A percentile compares a stretch with the other conserved stretches of the same genome.
phyloP scores from a whole-genome alignment of 2,888 invertebrate genomes.

The Tenthredo notha region DNA sequence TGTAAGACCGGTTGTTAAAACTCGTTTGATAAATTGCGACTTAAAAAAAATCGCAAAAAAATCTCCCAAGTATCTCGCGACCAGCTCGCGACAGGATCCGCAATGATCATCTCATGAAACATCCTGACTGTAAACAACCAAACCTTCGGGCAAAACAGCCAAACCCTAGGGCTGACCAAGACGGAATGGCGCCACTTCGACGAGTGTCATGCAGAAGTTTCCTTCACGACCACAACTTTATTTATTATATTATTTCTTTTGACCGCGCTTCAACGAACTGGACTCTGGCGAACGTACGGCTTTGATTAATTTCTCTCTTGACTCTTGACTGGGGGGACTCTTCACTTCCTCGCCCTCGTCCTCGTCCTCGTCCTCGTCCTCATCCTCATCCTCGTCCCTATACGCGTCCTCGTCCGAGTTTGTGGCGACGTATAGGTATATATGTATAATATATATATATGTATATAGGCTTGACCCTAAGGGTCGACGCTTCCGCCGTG shows the following conservation, averaged over 20 bases:
- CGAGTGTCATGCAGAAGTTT: slow-evolving; percentile 51
- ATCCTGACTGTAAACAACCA: slow-evolving; percentile 18
- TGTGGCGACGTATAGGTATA: background rate
- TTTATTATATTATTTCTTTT: slow-evolving; percentile 51
- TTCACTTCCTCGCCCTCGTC: slow-evolving; percentile 40
- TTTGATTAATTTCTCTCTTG: slow-evolving; percentile 52
- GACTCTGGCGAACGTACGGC: slow-evolving; percentile 19
- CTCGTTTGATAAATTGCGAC: slow-evolving; percentile 18
- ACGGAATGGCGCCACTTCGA: slow-evolving; percentile 47
- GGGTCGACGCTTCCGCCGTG: slow-evolving; percentile 29
- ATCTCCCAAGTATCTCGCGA: background rate
- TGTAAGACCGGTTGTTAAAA: slow-evolving; percentile 25
- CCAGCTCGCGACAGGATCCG: background rate
- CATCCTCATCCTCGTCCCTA: background rate
- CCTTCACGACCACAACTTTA: slow-evolving; percentile 45
- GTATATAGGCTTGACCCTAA: slow-evolving; percentile 27
- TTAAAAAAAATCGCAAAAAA: background rate
- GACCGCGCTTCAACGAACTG: slow-evolving; percentile 26
- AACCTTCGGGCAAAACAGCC: slow-evolving; percentile 21
- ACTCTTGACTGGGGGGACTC: slow-evolving; percentile 41
- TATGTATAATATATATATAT: background rate
- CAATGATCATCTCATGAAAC: background rate
- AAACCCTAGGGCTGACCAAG: slow-evolving; percentile 7
- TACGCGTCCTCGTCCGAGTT: slow-evolving; percentile 14
- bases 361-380: slow-evolving; percentile 1